Evolutionary conservation across 2,888 invertebrate species (phyloP).

Genomic region (Nowickia ferox): DNA sequence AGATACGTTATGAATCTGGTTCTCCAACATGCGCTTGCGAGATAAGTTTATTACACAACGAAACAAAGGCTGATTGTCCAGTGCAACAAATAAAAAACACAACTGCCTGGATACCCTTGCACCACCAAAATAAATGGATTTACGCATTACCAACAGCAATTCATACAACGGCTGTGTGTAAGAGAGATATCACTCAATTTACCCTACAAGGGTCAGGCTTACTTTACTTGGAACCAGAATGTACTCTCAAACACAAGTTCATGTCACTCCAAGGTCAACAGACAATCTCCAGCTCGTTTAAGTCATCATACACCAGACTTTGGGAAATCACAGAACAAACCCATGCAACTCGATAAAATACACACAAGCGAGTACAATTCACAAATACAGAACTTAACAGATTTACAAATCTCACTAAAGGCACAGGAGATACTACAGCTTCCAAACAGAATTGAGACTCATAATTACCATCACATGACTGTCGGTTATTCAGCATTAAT

Average conservation of each 20-base stretch:
- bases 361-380: neutral
- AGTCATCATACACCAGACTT: neutral
- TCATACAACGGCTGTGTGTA: neutral
- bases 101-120: conserved; percentile 1
- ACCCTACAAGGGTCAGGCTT: neutral
- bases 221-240: conserved; percentile 11
- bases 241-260: neutral
- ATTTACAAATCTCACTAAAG: neutral
- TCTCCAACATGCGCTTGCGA: conserved; percentile 8
- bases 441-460: neutral
- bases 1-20: neutral
- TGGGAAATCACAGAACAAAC: conserved; percentile 7
- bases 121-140: conserved; percentile 12
- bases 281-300: conserved; percentile 7
- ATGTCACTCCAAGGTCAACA: conserved; percentile 15
- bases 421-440: too few species aligned
- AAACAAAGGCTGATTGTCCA: conserved; percentile 8
- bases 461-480: conserved; percentile 12
- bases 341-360: neutral
- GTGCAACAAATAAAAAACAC: conserved; percentile 10
- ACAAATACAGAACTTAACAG: conserved; percentile 9
- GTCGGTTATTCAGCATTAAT: neutral
- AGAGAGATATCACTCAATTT: neutral
- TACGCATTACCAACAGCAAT: neutral
- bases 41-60: neutral